phyloP scores from a whole-genome alignment of 2,113 vertebrate species.

The Coregonus clupeaformis region DNA sequence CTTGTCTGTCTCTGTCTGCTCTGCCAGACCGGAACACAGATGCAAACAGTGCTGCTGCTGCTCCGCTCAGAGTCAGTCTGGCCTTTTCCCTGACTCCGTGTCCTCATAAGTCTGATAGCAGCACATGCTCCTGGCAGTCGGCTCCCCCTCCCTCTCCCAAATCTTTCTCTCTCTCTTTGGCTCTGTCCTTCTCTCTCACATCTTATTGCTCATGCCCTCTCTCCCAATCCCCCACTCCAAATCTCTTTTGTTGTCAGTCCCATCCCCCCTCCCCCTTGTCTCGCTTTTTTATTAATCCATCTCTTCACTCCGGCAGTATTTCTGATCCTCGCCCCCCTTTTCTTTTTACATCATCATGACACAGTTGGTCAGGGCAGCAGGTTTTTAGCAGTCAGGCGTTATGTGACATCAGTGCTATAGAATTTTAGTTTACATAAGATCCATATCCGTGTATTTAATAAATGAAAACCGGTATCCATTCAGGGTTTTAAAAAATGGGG shows the following conservation, averaged over 20 bases:
- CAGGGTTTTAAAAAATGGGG: background rate
- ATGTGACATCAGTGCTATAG: background rate
- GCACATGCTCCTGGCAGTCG: background rate
- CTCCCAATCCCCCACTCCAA: conserved; percentile 23
- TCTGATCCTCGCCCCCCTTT: conserved; percentile 20
- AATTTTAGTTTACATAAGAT: background rate
- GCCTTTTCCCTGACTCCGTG: background rate
- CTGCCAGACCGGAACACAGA: conserved; percentile 16
- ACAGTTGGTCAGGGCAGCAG: conserved; percentile 12
- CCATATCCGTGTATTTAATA: conserved; percentile 17
- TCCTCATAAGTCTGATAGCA: conserved; percentile 1
- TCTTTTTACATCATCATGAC: conserved; percentile 1
- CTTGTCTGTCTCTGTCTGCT: conserved; percentile 31
- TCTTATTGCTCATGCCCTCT: too few species aligned
- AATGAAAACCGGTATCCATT: conserved; percentile 20
- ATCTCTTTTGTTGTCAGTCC: conserved; percentile 21
- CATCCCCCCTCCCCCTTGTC: background rate
- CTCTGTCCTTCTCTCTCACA: conserved; percentile 10
- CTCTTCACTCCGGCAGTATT: conserved; percentile 20
- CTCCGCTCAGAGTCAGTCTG: background rate
- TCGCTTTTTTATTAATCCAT: conserved; percentile 3
- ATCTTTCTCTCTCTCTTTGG: background rate
- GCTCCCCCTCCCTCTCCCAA: conserved; percentile 4
- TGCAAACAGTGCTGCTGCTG: background rate
- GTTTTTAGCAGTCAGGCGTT: background rate